phyloP scores from a whole-genome alignment of 2,888 invertebrate genomes.

The Epinotia bilunana region DNA sequence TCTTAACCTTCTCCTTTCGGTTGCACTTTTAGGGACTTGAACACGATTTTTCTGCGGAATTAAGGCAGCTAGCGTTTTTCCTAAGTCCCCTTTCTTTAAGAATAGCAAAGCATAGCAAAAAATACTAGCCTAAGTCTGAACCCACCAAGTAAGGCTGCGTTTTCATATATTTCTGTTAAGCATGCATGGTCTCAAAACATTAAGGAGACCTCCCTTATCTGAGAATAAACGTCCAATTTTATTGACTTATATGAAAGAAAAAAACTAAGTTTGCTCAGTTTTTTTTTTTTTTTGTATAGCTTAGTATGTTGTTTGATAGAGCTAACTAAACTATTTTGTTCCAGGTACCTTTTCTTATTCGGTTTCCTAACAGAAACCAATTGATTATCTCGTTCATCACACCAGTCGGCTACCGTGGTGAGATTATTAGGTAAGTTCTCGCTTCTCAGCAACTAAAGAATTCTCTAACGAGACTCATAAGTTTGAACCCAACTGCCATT shows the following conservation, averaged over 20 bases:
- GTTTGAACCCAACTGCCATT: constrained; percentile 55
- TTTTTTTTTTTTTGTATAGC: not conserved
- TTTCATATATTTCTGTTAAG: too few relatives aligned
- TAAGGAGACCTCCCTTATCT: too few relatives aligned
- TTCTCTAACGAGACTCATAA: constrained; percentile 49
- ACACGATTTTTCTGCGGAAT: too few relatives aligned
- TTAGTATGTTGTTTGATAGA: not conserved
- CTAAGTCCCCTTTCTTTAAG: too few relatives aligned
- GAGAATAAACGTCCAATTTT: too few relatives aligned
- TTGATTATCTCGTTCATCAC: constrained; percentile 28
- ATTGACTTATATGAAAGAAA: too few relatives aligned
- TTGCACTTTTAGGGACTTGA: not conserved
- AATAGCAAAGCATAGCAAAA: too few relatives aligned
- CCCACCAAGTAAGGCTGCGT: too few relatives aligned
- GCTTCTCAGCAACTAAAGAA: constrained; percentile 48
- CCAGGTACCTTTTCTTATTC: constrained; percentile 17
- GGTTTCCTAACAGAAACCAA: constrained; percentile 8
- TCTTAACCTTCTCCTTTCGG: not conserved
- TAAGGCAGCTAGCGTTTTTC: too few relatives aligned
- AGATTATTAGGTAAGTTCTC: constrained; percentile 40
- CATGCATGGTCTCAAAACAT: too few relatives aligned
- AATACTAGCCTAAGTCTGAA: too few relatives aligned
- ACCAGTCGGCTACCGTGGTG: constrained; percentile 33
- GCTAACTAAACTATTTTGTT: constrained; percentile 13
- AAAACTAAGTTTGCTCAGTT: not conserved